Evolutionary conservation across 2,113 vertebrate species (phyloP).

Genomic region (Paramormyrops kingsleyae): DNA sequence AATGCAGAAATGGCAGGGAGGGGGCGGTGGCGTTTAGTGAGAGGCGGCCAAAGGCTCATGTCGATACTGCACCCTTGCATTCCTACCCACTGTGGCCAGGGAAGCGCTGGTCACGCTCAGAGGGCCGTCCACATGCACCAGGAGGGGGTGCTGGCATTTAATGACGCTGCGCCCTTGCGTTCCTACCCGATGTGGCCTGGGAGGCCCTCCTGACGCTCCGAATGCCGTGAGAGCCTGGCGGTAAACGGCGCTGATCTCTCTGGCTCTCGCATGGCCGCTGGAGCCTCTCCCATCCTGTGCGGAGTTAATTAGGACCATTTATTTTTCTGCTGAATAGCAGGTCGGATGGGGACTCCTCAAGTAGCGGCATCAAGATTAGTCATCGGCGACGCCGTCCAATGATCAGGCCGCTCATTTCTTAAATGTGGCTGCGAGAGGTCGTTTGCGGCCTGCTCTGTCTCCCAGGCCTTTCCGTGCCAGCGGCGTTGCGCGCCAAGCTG

Average conservation of each 20-base stretch:
- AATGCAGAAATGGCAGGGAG: background rate
- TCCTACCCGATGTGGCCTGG: background rate
- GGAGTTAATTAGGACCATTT: background rate
- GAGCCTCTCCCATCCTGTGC: background rate
- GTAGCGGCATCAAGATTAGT: background rate
- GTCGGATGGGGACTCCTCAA: background rate
- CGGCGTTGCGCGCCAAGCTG: background rate
- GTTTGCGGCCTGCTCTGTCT: background rate
- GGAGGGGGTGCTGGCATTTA: background rate
- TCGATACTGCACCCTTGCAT: background rate
- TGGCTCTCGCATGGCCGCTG: background rate
- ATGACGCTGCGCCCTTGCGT: background rate
- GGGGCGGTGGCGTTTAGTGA: background rate
- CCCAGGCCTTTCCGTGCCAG: background rate
- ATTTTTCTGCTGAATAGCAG: background rate
- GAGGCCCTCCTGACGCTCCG: background rate
- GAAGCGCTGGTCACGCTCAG: background rate
- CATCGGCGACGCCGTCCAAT: background rate
- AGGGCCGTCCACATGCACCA: too few relatives aligned
- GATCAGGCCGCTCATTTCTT: background rate
- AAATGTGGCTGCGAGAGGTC: background rate
- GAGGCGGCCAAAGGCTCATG: background rate
- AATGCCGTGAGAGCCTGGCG: background rate
- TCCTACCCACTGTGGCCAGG: background rate
- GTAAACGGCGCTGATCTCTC: background rate